Conservation (phyloP, 2,888 invertebrate species). For the Lasioglossum oenotherae region DNA sequence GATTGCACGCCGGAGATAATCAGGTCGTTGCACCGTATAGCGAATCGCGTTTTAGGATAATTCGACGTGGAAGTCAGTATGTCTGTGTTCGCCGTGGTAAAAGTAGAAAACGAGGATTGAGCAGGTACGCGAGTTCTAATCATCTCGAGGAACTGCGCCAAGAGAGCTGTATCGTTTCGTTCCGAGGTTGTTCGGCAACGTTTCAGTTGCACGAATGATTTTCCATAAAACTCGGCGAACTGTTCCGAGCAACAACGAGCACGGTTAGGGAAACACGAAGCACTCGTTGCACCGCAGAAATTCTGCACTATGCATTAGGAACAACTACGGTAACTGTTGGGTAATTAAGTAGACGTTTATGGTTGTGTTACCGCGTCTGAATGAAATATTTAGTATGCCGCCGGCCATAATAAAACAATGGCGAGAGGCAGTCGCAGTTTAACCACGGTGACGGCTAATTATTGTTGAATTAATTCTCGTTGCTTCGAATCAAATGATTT, state of each 20-base stretch:
- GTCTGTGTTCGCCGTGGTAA: neutral
- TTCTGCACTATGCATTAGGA: neutral
- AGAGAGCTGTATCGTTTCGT: neutral
- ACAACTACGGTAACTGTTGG: neutral
- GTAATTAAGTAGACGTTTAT: constrained; percentile 17
- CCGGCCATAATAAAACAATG: neutral
- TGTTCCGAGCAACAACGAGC: neutral
- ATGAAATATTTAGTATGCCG: neutral
- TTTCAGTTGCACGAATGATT: neutral
- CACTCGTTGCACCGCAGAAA: neutral
- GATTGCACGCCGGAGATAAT: neutral
- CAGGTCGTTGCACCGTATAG: neutral
- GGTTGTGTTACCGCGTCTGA: neutral
- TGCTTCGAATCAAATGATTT: too few species aligned
- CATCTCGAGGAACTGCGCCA: neutral
- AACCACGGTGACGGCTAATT: neutral
- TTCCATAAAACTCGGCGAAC: neutral
- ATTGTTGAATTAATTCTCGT: neutral
- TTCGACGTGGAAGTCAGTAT: neutral
- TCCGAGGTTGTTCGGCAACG: neutral
- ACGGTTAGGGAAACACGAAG: neutral
- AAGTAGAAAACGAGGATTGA: neutral
- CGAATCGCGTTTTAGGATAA: neutral
- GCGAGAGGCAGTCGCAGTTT: neutral
- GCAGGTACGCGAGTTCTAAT: neutral